Base-by-base conservation (phyloP, 2,888 invertebrate genomes). In the Blomia tropicalis region DNA sequence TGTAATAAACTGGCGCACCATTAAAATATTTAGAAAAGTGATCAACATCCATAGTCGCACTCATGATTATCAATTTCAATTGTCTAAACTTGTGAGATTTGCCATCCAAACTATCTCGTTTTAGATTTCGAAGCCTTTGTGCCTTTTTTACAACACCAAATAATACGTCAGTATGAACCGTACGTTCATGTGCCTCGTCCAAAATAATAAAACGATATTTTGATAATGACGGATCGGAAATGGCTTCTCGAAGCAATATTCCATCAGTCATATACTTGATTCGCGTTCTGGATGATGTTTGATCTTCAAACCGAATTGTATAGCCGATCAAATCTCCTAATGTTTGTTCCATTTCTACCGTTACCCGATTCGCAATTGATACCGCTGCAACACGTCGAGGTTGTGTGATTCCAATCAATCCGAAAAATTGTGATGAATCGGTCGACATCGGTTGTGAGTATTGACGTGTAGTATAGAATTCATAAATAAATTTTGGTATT, bases 31-130 rank as follows among this genome's bases (percentile, higher is more conserved):
- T 78, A 36, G 85, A 83, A 74, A 96, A 93, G 70, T 87, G 84
- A 73, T 90, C 89, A 7, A 90, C 89, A 75, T 93, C 89, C 89
- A 93, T 91, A 17, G 93, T 93, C 0, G 93, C 93, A 0, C 92
- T 93, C 83, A 92, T 92, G 56, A 92, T 79, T 36, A 93, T 80
- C 25, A 89, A 76, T 84, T 85, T 72, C 58, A 78, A 29, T 29
- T 62, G 56, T 31, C 19, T 14, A 88, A 14, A 88, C 72, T 1
- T 80, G 79, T n/a, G 54, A 23, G 27, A 61, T 14, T 4, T 54
- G 54, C 23, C 14, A 31, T 59, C 60, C 1, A 11, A 22, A 14
- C 11, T 27, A 36, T 3, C 56, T n/a, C 43, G 43, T 51, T 59
- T 43, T 31, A 19, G 22, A 31, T 23, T 44, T 43, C 53, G 76